Base-by-base conservation (phyloP, 1,140 invertebrate genomes). In the Aphelinus atriplicis region DNA sequence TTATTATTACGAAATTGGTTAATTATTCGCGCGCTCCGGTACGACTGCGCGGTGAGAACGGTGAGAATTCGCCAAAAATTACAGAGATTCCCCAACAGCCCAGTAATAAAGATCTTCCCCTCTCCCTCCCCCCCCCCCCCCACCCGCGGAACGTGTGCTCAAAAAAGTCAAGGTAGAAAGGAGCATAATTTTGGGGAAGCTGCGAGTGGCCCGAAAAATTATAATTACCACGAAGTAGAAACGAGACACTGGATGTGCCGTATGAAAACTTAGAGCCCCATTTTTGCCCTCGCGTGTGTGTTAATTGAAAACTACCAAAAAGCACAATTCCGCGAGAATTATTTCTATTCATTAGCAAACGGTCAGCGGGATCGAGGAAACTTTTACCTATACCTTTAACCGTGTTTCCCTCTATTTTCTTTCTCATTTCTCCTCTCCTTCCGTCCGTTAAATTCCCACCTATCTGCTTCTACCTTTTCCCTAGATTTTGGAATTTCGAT, bases 281-380 rank as follows among this genome's bases (percentile, higher is more conserved):
- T 69, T 73, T 71, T 78, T 73, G 76, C 76, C 78, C 77, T 77
- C 70, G 77, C 68, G 76, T 61, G 66, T 68, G 76, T 83, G 84
- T 88, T 87, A 88, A 88, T 87, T 88, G 85, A 87, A 88, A 88
- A 87, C 86, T 88, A 87, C 83, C 85, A 79, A 88, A 87, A 87
- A 85, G 85, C 85, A 85, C 84, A 86, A 87, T 86, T 87, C 82
- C 83, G 80, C 80, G 83, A 84, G 85, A 86, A 87, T 88, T 87
- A 88, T 88, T 85, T 84, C 85, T 88, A 87, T 88, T 88, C 86
- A 88, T 88, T 88, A 87, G 83, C 81, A 78, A 77, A 58, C 79
- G 81, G 80, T 79, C 80, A 78, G 79, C 80, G 79, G 71, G 75
- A 55, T 75, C 60, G 79, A 71, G 57, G 42, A 85, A 84, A 85